Conservation (phyloP, 1,140 invertebrate species). For the Galleria mellonella region DNA sequence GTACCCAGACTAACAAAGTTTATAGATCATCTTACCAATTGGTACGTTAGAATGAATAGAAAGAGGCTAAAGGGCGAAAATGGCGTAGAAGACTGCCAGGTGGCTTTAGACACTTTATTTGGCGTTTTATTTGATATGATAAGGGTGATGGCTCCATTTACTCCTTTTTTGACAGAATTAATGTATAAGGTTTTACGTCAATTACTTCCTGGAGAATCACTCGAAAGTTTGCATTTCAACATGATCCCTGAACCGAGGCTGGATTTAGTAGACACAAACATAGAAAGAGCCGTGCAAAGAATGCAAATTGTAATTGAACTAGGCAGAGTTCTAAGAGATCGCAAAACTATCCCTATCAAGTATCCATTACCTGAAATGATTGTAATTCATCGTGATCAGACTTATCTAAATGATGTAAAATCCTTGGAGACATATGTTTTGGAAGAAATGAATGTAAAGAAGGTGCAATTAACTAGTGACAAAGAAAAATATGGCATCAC, state of each 20-base stretch:
- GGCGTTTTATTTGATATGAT: conserved; percentile 92
- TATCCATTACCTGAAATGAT: conserved; percentile 97
- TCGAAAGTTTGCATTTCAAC: conserved; percentile 90
- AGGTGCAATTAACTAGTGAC: conserved; percentile 91
- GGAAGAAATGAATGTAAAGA: conserved; percentile 95
- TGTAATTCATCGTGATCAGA: conserved; percentile 90
- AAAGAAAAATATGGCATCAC: conserved; percentile 95
- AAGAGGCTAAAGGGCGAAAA: conserved; percentile 93
- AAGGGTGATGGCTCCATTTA: conserved; percentile 96
- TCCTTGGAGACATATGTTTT: conserved; percentile 91
- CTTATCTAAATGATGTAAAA: conserved; percentile 87
- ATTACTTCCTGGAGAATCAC: conserved; percentile 61
- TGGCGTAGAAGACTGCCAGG: conserved; percentile 84
- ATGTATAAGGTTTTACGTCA: conserved; percentile 93
- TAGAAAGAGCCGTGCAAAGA: conserved; percentile 91
- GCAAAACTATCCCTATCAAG: conserved; percentile 95
- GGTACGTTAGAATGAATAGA: conserved; percentile 98
- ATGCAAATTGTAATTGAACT: conserved; percentile 98
- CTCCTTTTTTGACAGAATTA: conserved; percentile 96
- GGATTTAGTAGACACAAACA: conserved; percentile 87
- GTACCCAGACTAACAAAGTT: conserved; percentile 95
- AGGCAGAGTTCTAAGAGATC: conserved; percentile 92
- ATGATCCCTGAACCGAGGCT: conserved; percentile 86
- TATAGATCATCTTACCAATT: conserved; percentile 98
- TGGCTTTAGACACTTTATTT: conserved; percentile 92